These are phyloP conservation scores for Eulemur mongoz DNA, from an alignment of 2,797 vertebrate species.

Conservation along the genomic window DNA sequence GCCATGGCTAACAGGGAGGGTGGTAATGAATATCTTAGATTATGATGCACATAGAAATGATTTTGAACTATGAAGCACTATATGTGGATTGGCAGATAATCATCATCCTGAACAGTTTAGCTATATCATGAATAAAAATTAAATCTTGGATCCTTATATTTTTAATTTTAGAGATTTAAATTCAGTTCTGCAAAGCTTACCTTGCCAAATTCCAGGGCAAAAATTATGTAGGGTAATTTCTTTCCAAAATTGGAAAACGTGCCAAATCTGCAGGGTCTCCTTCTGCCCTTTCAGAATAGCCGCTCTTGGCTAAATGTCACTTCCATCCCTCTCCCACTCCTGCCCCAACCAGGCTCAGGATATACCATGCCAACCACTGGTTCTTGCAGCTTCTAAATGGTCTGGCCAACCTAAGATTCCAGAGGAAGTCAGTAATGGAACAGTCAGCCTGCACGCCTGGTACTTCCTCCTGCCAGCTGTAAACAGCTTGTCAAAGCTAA, in stretches of 20 bases:
- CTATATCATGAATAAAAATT: not conserved
- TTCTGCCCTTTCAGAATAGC: not conserved
- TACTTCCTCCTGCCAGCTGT: not conserved
- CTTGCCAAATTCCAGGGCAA: not conserved
- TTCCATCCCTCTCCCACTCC: not conserved
- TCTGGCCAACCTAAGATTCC: not conserved
- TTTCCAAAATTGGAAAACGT: not conserved
- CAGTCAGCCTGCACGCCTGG: not conserved
- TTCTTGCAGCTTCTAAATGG: not conserved
- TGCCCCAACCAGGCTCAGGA: not conserved
- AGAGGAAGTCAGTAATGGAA: constrained; percentile 17
- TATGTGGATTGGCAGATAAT: not conserved
- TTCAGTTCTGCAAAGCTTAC: not conserved
- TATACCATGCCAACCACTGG: not conserved
- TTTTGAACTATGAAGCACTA: not conserved
- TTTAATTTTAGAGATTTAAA: not conserved
- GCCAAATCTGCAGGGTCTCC: not conserved
- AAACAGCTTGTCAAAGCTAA: not conserved
- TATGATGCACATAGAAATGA: not conserved
- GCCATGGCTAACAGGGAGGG: not conserved
- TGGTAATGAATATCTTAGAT: not conserved
- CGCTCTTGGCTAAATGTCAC: not conserved
- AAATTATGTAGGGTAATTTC: not conserved
- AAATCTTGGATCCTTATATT: not conserved
- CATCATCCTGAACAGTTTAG: not conserved